These are phyloP conservation scores for Rotaria macrura DNA, from an alignment of 2,888 invertebrate genomes.

Conservation along the genomic window DNA sequence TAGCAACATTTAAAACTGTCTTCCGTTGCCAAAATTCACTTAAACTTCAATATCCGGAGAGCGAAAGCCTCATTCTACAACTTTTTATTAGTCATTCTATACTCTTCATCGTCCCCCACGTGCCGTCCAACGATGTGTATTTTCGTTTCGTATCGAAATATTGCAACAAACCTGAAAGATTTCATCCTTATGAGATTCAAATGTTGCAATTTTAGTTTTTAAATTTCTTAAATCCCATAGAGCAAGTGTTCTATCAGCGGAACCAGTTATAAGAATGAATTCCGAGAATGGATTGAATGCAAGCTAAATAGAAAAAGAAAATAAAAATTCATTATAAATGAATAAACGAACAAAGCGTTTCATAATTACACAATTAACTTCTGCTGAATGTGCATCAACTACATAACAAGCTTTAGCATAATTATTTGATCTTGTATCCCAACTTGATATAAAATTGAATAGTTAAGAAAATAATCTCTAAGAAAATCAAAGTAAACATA, in stretches of 20 bases:
- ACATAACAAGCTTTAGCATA: not conserved
- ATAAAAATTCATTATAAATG: too few species aligned
- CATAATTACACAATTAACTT: constrained; percentile 27
- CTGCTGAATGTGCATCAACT: constrained; percentile 24
- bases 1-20: too few species aligned
- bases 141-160: too few species aligned
- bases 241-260: constrained; percentile 25
- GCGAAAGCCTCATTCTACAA: too few species aligned
- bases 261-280: constrained; percentile 25
- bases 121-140: too few species aligned
- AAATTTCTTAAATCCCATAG: constrained; percentile 28
- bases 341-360: too few species aligned
- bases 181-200: constrained; percentile 19
- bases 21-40: too few species aligned
- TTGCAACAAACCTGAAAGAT: not conserved
- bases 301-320: too few species aligned
- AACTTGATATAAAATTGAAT: not conserved
- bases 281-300: not conserved
- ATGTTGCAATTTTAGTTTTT: not conserved
- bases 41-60: too few species aligned
- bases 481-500: not conserved
- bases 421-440: not conserved
- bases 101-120: too few species aligned
- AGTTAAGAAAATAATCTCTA: too few species aligned
- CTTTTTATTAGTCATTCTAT: too few species aligned